Evolutionary conservation across 2,797 vertebrate genomes (phyloP).

Genomic region (Leptodactylus fallax): DNA sequence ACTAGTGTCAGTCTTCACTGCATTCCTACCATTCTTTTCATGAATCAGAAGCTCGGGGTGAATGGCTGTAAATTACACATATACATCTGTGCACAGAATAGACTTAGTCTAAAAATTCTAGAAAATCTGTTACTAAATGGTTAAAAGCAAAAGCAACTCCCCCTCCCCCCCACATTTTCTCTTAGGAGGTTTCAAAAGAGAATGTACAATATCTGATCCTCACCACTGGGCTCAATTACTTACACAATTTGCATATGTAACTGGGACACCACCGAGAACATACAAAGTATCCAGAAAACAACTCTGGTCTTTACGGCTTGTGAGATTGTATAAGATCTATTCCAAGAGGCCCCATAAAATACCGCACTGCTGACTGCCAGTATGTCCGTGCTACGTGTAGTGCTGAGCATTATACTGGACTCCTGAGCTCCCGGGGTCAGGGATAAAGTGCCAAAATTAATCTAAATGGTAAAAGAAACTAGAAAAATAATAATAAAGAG

Average conservation of each 20-base stretch:
- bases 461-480: too few species aligned
- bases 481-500: too few species aligned
- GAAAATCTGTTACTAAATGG: not conserved
- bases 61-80: not conserved
- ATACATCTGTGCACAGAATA: not conserved
- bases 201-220: not conserved
- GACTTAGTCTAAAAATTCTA: not conserved
- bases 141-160: too few species aligned
- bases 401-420: not conserved
- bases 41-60: not conserved
- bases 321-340: not conserved
- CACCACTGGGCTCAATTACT: constrained; percentile 18
- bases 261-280: not conserved
- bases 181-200: not conserved
- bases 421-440: too few species aligned
- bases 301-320: not conserved
- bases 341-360: not conserved
- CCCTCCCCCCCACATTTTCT: not conserved
- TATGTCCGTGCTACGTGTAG: too few species aligned
- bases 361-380: not conserved
- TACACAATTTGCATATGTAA: constrained; percentile 7
- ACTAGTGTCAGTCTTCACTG: not conserved
- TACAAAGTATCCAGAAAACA: not conserved
- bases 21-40: not conserved
- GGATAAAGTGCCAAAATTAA: too few species aligned